These are phyloP conservation scores for Burhinus oedicnemus DNA, from an alignment of 2,113 vertebrate species.

Conservation along the genomic window DNA sequence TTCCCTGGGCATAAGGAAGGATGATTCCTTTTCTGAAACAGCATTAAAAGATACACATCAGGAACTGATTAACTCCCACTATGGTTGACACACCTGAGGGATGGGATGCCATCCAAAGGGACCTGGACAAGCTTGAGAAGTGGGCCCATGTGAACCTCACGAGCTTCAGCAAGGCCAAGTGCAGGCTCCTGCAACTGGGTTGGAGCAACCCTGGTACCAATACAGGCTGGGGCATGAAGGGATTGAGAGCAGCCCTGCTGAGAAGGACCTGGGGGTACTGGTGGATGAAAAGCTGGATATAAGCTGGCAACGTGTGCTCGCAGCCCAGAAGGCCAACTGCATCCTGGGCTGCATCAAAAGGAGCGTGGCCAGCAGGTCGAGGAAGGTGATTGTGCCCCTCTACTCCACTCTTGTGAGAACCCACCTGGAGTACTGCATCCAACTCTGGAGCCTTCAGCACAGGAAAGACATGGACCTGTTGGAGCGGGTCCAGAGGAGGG, in stretches of 20 bases:
- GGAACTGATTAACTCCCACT: conserved; percentile 14
- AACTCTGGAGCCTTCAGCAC: background rate
- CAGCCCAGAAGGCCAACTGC: background rate
- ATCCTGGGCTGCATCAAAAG: background rate
- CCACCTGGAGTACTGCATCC: background rate
- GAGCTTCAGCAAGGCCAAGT: too few species aligned
- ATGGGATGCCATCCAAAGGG: background rate
- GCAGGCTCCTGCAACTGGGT: too few species aligned
- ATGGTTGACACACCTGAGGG: background rate
- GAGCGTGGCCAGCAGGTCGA: background rate
- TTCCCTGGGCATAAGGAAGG: background rate
- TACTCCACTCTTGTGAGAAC: background rate
- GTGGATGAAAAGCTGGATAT: too few species aligned
- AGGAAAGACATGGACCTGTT: background rate
- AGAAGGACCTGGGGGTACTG: too few species aligned
- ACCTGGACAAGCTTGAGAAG: background rate
- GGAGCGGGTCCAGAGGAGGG: background rate
- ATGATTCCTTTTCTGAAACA: background rate
- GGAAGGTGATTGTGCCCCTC: background rate
- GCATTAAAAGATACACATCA: background rate
- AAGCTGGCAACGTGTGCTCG: background rate
- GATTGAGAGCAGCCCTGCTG: too few species aligned
- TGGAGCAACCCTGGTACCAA: too few species aligned
- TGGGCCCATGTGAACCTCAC: background rate
- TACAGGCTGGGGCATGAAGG: too few species aligned